Conservation (phyloP, 2,113 vertebrate genomes). For the Eurystomus gularis region DNA sequence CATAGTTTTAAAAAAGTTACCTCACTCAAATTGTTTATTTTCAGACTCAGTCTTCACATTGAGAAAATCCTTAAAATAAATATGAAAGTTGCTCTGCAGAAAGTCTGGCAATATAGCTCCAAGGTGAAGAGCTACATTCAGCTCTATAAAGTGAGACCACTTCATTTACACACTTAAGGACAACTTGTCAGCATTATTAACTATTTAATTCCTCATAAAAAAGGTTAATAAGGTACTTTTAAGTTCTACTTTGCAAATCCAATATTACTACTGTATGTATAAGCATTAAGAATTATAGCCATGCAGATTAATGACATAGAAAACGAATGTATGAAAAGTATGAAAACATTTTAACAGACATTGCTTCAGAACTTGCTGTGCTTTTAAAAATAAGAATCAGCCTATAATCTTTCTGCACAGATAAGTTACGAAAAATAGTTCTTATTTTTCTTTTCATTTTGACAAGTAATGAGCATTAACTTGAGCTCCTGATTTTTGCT, state of each 20-base stretch:
- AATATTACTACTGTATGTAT: not conserved
- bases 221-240: not conserved
- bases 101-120: not conserved
- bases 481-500: not conserved
- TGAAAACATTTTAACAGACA: not conserved
- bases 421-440: not conserved
- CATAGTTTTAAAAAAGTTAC: not conserved
- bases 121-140: not conserved
- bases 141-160: not conserved
- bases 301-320: not conserved
- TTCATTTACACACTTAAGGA: not conserved
- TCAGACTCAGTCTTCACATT: not conserved
- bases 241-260: not conserved
- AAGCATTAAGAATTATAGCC: not conserved
- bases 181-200: not conserved
- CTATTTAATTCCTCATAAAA: not conserved
- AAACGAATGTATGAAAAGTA: not conserved
- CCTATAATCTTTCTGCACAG: not conserved
- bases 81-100: not conserved
- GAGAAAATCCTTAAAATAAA: not conserved
- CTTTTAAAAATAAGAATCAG: not conserved
- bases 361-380: not conserved
- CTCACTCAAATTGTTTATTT: not conserved
- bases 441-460: not conserved
- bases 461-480: not conserved